These are phyloP conservation scores for Chaetodon trifascialis DNA, from an alignment of 2,113 vertebrate genomes.

Conservation along the genomic window DNA sequence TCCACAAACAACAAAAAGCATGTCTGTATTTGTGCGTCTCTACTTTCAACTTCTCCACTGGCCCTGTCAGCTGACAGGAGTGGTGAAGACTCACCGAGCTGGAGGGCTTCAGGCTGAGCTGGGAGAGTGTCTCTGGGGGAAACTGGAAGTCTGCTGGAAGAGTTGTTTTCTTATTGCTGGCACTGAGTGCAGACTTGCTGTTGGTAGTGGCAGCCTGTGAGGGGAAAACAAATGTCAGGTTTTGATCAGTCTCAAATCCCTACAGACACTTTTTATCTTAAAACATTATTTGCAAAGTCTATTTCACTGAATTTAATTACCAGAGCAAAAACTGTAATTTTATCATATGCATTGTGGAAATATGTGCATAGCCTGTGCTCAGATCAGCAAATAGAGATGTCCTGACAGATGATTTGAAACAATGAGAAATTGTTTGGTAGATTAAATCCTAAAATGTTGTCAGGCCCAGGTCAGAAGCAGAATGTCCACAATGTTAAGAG, in stretches of 20 bases:
- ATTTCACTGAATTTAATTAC: not conserved
- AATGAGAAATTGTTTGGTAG: not conserved
- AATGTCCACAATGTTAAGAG: too few relatives aligned
- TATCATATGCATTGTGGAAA: too few relatives aligned
- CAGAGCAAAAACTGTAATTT: not conserved
- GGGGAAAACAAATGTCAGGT: not conserved
- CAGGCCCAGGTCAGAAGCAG: not conserved
- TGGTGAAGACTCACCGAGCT: constrained; percentile 82
- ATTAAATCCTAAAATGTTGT: not conserved
- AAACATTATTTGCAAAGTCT: too few relatives aligned
- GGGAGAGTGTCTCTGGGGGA: constrained; percentile 83
- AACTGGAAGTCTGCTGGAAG: constrained; percentile 93
- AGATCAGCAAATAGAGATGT: not conserved
- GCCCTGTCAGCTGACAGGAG: not conserved
- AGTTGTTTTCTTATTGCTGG: constrained; percentile 85
- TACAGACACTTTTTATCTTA: not conserved
- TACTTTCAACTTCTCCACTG: not conserved
- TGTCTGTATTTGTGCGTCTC: not conserved
- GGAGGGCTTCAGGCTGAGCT: constrained; percentile 90
- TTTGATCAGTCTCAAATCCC: not conserved
- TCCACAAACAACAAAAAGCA: not conserved
- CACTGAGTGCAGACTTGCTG: constrained; percentile 87
- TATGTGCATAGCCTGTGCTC: not conserved
- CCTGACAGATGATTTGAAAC: not conserved
- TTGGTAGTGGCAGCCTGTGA: constrained; percentile 87